Evolutionary conservation across 2,888 invertebrate genomes (phyloP).

Genomic region (Heliconius aoede): DNA sequence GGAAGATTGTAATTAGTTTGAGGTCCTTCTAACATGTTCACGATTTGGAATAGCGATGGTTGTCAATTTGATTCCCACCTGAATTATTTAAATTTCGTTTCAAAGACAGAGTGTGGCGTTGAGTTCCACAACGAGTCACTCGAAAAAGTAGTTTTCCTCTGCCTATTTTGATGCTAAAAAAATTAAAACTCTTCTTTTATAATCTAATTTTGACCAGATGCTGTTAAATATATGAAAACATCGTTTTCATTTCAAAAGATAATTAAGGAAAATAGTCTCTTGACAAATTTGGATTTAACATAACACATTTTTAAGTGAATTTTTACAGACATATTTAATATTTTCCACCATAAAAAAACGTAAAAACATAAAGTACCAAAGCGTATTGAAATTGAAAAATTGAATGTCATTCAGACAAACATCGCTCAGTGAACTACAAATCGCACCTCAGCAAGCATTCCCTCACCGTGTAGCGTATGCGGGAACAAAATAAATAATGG

Average conservation of each 20-base stretch:
- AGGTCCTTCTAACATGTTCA: neutral
- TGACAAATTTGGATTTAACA: neutral
- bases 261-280: neutral
- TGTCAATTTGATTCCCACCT: too few relatives aligned
- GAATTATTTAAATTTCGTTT: too few relatives aligned
- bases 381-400: neutral
- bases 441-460: constrained; percentile 3
- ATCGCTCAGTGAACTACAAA: constrained; percentile 15
- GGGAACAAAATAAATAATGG: constrained; percentile 27
- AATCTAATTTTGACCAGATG: neutral
- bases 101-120: too few relatives aligned
- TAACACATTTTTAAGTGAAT: too few relatives aligned
- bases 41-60: neutral
- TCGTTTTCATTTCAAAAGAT: neutral
- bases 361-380: neutral
- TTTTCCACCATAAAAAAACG: neutral
- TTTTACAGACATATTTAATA: too few relatives aligned
- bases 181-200: neutral
- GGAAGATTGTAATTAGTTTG: constrained; percentile 22
- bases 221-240: neutral
- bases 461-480: neutral
- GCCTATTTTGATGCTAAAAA: too few relatives aligned
- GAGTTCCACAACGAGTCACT: too few relatives aligned
- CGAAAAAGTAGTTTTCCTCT: too few relatives aligned
- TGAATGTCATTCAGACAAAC: constrained; percentile 22